Conservation (phyloP, 2,888 invertebrate species). For the Achlya flavicornis region DNA sequence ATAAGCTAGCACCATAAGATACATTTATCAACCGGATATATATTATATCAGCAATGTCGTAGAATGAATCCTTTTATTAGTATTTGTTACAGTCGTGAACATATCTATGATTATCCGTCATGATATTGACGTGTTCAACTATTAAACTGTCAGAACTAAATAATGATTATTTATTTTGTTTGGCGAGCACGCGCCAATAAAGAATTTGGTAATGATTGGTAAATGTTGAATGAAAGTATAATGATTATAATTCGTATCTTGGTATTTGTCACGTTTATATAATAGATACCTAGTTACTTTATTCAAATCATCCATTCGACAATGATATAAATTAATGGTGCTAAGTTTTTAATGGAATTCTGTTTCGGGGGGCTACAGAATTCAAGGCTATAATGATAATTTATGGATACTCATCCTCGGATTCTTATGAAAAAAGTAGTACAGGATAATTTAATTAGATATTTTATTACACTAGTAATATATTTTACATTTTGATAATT, state of each 20-base stretch:
- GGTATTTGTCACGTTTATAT: background rate
- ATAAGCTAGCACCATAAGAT: background rate
- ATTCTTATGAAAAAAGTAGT: too few relatives aligned
- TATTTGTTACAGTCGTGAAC: slow-evolving; percentile 9
- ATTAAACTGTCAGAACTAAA: slow-evolving; percentile 31
- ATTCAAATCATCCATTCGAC: background rate
- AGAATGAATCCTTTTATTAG: slow-evolving; percentile 8
- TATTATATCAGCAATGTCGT: slow-evolving; percentile 5
- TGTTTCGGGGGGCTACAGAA: too few relatives aligned
- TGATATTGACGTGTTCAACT: slow-evolving; percentile 11
- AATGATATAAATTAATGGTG: too few relatives aligned
- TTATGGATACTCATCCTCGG: too few relatives aligned
- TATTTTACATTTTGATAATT: too few relatives aligned
- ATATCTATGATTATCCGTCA: slow-evolving; percentile 11
- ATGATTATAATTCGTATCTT: background rate
- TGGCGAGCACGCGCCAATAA: background rate
- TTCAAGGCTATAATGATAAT: too few relatives aligned
- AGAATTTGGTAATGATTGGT: slow-evolving; percentile 3
- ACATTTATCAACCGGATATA: slow-evolving; percentile 7
- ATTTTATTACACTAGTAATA: too few relatives aligned
- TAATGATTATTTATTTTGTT: slow-evolving; percentile 11
- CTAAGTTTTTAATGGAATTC: too few relatives aligned
- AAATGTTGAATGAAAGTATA: slow-evolving; percentile 6
- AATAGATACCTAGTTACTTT: background rate
- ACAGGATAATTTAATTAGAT: too few relatives aligned